Evolutionary conservation across 1,140 invertebrate species (phyloP), one percentile per base, ranked within the genome.

Genomic region (Goniozus legneri): DNA sequence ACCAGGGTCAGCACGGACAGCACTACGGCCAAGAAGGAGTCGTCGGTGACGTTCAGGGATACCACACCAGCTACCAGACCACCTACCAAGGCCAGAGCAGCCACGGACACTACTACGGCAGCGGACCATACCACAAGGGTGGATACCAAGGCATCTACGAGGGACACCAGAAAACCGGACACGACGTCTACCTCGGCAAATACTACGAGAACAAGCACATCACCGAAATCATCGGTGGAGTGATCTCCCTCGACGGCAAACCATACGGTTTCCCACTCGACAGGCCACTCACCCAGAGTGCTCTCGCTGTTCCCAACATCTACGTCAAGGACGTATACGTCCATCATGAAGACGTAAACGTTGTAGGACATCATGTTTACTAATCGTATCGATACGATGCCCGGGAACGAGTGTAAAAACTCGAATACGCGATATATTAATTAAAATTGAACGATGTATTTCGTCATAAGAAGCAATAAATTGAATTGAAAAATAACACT

Each of bases 201-300:
- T 63, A 68, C 52, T 71, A 65, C 49, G 43, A 67, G n/a, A 59
- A 49, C 42, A 55, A 57, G 19, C 56, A 53, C 33, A 66, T 72
- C 33, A 52, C 54, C 35, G 40, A 65, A 6, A 54, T 71, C 2
- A 71, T 73, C 18, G 73, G 71, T 41, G 62, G 69, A 34, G 58
- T 62, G 32, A 60, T 75, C 41, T 70, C 68, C 12, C 62, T 74
- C 1, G 73, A 75, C 39, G 60, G 64, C 44, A 73, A 58, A 46
- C 70, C 79, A 3, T 67, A 79, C 43, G 79, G 79, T 14, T 80
- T 68, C 54, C 78, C 79, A 10, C 69, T 80, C 38, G 75, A 80
- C 47, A 71, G 79, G 58, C 74, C 71, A 2, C 56, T 77, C 40
- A 55, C 60, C n/a, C 33, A 58, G 4, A 66, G 69, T 18, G 66